Percentiles rank a stretch among this genome's conserved stretches.
Evolutionary conservation across 2,797 vertebrate genomes (phyloP).

Genomic region (Syngnathus acus): DNA sequence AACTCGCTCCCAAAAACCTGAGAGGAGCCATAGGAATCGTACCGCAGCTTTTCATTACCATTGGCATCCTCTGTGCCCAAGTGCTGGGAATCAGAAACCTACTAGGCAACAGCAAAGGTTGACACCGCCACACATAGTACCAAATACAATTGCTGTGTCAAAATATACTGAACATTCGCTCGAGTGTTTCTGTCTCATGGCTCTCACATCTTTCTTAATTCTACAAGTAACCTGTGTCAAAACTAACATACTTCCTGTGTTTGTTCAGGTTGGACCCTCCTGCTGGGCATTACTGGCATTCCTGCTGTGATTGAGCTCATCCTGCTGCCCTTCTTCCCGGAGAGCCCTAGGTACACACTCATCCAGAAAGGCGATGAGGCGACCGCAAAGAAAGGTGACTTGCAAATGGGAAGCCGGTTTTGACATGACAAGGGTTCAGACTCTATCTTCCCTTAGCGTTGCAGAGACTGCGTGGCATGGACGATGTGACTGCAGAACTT

Average conservation of each 20-base stretch:
- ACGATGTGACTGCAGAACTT: conserved; percentile 74
- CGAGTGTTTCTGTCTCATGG: too few relatives aligned
- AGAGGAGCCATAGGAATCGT: conserved; percentile 81
- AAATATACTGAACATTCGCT: too few relatives aligned
- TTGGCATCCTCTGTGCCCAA: conserved; percentile 87
- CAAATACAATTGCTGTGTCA: neutral
- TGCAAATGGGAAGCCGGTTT: neutral
- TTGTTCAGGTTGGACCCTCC: conserved; percentile 73
- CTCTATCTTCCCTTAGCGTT: conserved; percentile 59
- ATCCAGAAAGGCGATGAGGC: conserved; percentile 75
- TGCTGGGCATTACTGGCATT: conserved; percentile 82
- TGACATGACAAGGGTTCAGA: neutral
- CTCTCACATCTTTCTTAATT: too few relatives aligned
- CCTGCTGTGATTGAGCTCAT: conserved; percentile 79
- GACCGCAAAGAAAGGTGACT: conserved; percentile 69
- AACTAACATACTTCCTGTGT: neutral
- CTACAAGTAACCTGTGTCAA: neutral
- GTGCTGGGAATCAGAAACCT: conserved; percentile 76
- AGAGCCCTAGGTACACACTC: conserved; percentile 89
- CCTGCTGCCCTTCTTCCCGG: conserved; percentile 82
- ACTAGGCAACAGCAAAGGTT: conserved; percentile 77
- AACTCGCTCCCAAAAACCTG: conserved; percentile 85
- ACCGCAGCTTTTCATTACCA: conserved; percentile 86
- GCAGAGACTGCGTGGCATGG: conserved; percentile 70
- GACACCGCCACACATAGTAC: neutral